A percentile compares a stretch with the other conserved stretches of the same genome.
Conservation (phyloP, 2,888 invertebrate species). For the Diplazon laetatorius region DNA sequence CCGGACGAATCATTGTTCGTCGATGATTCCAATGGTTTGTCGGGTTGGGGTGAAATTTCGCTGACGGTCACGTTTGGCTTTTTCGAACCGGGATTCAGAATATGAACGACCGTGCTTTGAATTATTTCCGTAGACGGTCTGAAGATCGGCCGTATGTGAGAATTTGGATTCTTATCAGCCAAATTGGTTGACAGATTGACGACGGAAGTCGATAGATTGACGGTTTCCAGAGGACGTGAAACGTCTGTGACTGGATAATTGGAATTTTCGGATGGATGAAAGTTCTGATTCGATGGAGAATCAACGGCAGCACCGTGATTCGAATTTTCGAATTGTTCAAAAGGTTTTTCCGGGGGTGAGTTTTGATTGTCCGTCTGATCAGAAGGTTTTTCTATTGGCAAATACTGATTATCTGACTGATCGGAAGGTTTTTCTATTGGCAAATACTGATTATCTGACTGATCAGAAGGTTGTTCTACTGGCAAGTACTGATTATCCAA, state of each 20-base stretch:
- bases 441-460: background rate
- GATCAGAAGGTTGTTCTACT: background rate
- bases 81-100: slow-evolving; percentile 72
- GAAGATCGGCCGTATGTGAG: slow-evolving; percentile 56
- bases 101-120: slow-evolving; percentile 79
- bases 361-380: slow-evolving; percentile 6
- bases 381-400: background rate
- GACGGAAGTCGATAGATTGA: slow-evolving; percentile 55
- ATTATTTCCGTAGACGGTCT: slow-evolving; percentile 73
- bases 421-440: background rate
- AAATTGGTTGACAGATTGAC: slow-evolving; percentile 54
- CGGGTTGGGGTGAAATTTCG: slow-evolving; percentile 56
- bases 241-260: background rate
- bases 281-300: too few species aligned
- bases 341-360: background rate
- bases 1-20: slow-evolving; percentile 38
- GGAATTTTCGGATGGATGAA: background rate
- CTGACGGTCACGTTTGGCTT: slow-evolving; percentile 72
- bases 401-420: background rate
- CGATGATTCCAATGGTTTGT: slow-evolving; percentile 11
- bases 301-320: too few species aligned
- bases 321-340: slow-evolving; percentile 12
- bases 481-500: background rate
- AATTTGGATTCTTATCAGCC: slow-evolving; percentile 41
- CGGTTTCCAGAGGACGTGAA: slow-evolving; percentile 39